Evolutionary conservation across 1,140 invertebrate species (phyloP), one percentile per base, ranked within the genome.

Genomic region (Papilio glaucus): DNA sequence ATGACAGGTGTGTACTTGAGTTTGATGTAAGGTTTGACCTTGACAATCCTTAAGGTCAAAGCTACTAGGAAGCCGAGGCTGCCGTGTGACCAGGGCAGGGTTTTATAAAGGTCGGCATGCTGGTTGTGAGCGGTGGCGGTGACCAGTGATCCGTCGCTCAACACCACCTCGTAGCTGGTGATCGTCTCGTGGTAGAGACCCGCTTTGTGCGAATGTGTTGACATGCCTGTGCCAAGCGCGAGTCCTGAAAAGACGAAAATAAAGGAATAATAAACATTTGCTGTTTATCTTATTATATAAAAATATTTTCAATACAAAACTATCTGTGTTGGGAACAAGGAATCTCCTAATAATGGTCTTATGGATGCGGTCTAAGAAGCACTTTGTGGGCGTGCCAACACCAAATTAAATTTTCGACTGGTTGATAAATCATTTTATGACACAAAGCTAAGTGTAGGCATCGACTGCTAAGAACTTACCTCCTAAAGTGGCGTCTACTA

Each of bases 111-210:
- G 76, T 97, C 96, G 9, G 94, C 81, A 83, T 97, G 94, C 74
- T 96, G 94, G 74, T 95, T 94, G 94, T 95, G 94, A 81, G 95
- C 94, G n/a, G 95, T 95, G 74, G 96, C 97, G 71, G 91, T 95
- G 7, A 97, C 94, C 8, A 97, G 82, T 81, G 94, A 95, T 0
- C 96, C 97, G 90, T 97, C 96, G 60, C 95, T 94, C 10, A 97
- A 83, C 1, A 97, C 95, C 1, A 98, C 84, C 86, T 98, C 97
- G 89, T 95, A 97, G 33, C 95, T 94, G 3, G 95, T 92, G 83
- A 97, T 97, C 21, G 96, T 96, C 82, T 97, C 96, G 83, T 98
- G 97, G 86, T 97, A 97, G 13, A 98, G 93, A 6, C 97, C 97
- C 74, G 95, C 95, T 80, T 95, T 96, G 88, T 97, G 96, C 0